Base-by-base conservation (phyloP, 2,797 vertebrate species). In the Cynopterus sphinx region DNA sequence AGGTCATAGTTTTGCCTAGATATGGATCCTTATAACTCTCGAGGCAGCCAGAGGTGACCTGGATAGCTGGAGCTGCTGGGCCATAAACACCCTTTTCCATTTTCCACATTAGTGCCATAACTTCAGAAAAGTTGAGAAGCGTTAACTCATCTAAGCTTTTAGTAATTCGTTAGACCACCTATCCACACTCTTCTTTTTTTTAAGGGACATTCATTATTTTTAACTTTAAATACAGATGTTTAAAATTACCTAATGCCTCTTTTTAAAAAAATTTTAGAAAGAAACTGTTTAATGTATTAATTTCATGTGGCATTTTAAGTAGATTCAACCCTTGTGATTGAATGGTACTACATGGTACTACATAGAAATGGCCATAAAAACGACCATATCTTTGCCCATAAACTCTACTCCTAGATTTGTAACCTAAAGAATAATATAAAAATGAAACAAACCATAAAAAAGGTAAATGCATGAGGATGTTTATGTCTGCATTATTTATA, bases 221-320 rank as follows among this genome's bases (percentile, higher is more conserved):
- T 96, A 84, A 97, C 57, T 89, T 94, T 90, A 94, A 96, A 87
- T 87, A 55, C 26, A 36, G 46, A 90, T 26, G 9, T 95, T 84
- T 94, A 93, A 96, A 94, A 61, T 82, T 81, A 89, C 41, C 63
- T 86, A 71, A 61, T 17, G 9, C 43, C 71, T 92, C 43, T 33
- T 33, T 33, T 33, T 33, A 33, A 33, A 33, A 33, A 33, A 33
- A 33, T 71, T 79, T 95, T 77, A 86, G 26, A 75, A 85, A 87
- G 85, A 89, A 46, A 70, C 43, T 86, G 49, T 91, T 84, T 92
- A 95, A 81, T 83, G 19, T 33, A 92, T 83, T 93, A 24, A 74
- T 73, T 86, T 96, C 67, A 90, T 51, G 36, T 96, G 68, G 36
- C 31, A 90, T 95, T 94, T 97, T 82, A 94, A 91, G 87, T 78